These are phyloP conservation scores for Silurus glanis DNA, from an alignment of 2,113 vertebrate genomes.

Conservation along the genomic window DNA sequence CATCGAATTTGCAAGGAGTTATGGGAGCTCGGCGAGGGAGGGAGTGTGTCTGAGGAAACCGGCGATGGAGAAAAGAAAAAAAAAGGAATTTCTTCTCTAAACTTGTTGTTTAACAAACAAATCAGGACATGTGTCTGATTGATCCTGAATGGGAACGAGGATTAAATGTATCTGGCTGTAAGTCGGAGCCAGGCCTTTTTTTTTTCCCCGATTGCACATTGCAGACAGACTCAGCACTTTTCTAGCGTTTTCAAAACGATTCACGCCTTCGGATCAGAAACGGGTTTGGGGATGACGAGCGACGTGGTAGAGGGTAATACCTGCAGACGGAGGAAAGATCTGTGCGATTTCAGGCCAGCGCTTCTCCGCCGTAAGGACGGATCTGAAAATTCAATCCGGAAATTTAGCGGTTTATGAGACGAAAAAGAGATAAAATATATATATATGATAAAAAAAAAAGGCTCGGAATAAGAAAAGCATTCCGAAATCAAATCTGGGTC, in stretches of 20 bases:
- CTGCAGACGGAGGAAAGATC: slow-evolving; percentile 52
- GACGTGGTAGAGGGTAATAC: slow-evolving; percentile 45
- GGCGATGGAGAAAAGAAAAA: neutral
- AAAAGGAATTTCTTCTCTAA: neutral
- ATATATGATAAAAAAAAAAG: neutral
- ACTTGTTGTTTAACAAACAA: neutral
- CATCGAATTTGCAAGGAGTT: slow-evolving; percentile 16
- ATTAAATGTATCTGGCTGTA: slow-evolving; percentile 45
- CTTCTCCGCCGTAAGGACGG: slow-evolving; percentile 28
- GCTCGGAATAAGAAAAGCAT: neutral
- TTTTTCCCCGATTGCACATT: slow-evolving; percentile 61
- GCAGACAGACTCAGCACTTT: slow-evolving; percentile 48
- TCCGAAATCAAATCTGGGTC: neutral
- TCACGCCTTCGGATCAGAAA: slow-evolving; percentile 10
- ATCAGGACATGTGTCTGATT: neutral
- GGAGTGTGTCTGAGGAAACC: neutral
- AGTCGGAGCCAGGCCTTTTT: slow-evolving; percentile 57
- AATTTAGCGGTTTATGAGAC: slow-evolving; percentile 5
- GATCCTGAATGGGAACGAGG: neutral
- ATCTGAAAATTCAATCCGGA: slow-evolving; percentile 1
- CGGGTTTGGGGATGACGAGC: slow-evolving; percentile 42
- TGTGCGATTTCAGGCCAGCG: slow-evolving; percentile 58
- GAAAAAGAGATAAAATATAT: neutral
- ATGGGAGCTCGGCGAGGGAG: slow-evolving; percentile 1
- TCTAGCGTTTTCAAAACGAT: neutral